Evolutionary conservation across 2,113 vertebrate genomes (phyloP), one percentile per base, ranked within the genome.

Genomic region (Urocynchramus pylzowi): DNA sequence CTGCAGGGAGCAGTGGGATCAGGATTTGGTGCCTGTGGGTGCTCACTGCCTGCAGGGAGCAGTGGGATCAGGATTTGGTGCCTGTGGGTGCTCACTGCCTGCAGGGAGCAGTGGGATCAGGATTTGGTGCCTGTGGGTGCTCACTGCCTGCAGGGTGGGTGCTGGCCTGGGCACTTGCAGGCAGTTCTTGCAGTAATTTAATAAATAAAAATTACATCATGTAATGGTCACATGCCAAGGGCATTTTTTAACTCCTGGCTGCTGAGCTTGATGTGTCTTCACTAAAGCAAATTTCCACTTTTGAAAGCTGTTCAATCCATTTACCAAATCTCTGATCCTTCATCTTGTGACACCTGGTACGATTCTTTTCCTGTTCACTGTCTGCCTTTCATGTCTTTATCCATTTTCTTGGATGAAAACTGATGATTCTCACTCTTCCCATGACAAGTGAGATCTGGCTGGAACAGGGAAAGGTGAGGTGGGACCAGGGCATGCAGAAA

Each of bases 291-390:
- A 15, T 37, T 56, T 20, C 26, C 21, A 31, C 27, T 5, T 39
- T 47, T 49, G 10, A 35, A 84, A 39, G 47, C n/a, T 63, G 9
- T 61, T 81, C 39, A 22, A 1, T 17, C 45, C 3, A 13, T 56
- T 28, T 56, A 52, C 11, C 8, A 31, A 42, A 27, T 61, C 28
- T 53, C 49, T 54, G 26, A 18, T 52, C 44, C 28, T 69, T 54
- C 7, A 6, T 54, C 35, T 42, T 64, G 27, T 57, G 53, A 39
- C 1, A 3, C 17, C 22, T 31, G 7, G 2, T 26, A 6, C 0
- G 0, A 23, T 52, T 56, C 33, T 60, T 50, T 53, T 22, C 30
- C 54, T 39, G 20, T 13, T 68, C 33, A 6, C 24, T 44, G 13
- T 16, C 42, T 73, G 26, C 60, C 53, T 41, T 54, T 87, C 41